Conservation (phyloP, 37 sponge, comb jelly and placozoan species). For the Chondrosia reniformis region DNA sequence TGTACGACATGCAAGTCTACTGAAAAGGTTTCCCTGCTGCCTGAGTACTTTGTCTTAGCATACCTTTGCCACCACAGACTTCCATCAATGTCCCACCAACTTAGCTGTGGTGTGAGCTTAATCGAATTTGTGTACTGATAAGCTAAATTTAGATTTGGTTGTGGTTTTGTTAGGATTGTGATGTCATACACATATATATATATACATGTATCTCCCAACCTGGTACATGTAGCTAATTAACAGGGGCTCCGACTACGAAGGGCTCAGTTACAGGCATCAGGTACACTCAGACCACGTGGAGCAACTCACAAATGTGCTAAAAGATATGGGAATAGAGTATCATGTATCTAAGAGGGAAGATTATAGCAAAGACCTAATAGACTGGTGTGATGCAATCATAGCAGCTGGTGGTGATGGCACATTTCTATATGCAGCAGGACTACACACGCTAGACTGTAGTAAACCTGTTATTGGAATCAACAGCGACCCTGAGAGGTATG, state of each 20-base stretch:
- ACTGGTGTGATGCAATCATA: slow-evolving; percentile 71
- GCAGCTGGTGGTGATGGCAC: slow-evolving; percentile 86
- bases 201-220: neutral
- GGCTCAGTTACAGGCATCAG: slow-evolving; percentile 31
- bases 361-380: slow-evolving; percentile 45
- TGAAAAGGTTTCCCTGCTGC: no score
- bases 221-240: slow-evolving; percentile 20
- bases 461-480: slow-evolving; percentile 72
- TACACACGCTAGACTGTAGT: slow-evolving; percentile 22
- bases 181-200: neutral
- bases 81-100: no score
- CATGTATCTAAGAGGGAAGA: slow-evolving; percentile 36
- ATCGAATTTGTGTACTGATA: no score
- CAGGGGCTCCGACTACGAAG: slow-evolving; percentile 53
- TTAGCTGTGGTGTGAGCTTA: no score
- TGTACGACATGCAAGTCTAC: no score
- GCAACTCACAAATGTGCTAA: slow-evolving; percentile 21
- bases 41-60: no score
- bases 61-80: no score
- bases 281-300: slow-evolving; percentile 35
- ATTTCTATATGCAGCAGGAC: slow-evolving; percentile 59
- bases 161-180: no score
- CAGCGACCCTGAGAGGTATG: slow-evolving; percentile 68
- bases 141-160: no score
- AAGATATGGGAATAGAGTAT: slow-evolving; percentile 24